Percentiles rank a stretch among this genome's conserved stretches.
These are phyloP conservation scores for Geotrypetes seraphini DNA, from an alignment of 2,797 vertebrate genomes.

Conservation along the genomic window DNA sequence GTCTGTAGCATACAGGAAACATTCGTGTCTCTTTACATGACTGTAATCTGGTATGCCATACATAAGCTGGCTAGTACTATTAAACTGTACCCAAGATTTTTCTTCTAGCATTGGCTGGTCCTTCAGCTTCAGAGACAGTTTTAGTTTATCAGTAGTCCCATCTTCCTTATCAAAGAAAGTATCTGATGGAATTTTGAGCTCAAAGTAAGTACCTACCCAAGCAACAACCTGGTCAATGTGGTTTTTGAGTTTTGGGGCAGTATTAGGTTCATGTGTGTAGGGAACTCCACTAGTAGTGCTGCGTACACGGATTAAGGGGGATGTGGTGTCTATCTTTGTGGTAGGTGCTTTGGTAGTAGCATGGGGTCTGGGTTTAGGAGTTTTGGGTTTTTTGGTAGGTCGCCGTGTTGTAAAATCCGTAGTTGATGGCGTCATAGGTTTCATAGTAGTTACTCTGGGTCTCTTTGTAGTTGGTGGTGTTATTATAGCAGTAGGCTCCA, in stretches of 20 bases:
- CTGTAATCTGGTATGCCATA: slow-evolving; percentile 80
- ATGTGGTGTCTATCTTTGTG: slow-evolving; percentile 64
- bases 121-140: slow-evolving; percentile 78
- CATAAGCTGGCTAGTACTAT: slow-evolving; percentile 93
- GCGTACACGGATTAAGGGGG: slow-evolving; percentile 53
- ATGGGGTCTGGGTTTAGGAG: slow-evolving; percentile 60
- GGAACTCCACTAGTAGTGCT: slow-evolving; percentile 63
- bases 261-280: slow-evolving; percentile 58
- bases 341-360: slow-evolving; percentile 68
- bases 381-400: slow-evolving; percentile 61
- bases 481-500: slow-evolving; percentile 78
- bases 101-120: slow-evolving; percentile 76
- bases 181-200: slow-evolving; percentile 90
- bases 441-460: slow-evolving; percentile 54
- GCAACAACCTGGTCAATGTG: slow-evolving; percentile 87
- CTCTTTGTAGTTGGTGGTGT: slow-evolving; percentile 77
- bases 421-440: slow-evolving; percentile 58
- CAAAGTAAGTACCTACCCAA: slow-evolving; percentile 92
- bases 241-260: slow-evolving; percentile 75
- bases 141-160: slow-evolving; percentile 89
- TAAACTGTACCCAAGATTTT: slow-evolving; percentile 93
- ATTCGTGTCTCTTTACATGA: slow-evolving; percentile 84
- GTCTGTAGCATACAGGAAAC: slow-evolving; percentile 90
- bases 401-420: slow-evolving; percentile 69
- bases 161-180: slow-evolving; percentile 91